Evolutionary conservation across 2,797 vertebrate species (phyloP).

Genomic region (Gymnocypris eckloni): DNA sequence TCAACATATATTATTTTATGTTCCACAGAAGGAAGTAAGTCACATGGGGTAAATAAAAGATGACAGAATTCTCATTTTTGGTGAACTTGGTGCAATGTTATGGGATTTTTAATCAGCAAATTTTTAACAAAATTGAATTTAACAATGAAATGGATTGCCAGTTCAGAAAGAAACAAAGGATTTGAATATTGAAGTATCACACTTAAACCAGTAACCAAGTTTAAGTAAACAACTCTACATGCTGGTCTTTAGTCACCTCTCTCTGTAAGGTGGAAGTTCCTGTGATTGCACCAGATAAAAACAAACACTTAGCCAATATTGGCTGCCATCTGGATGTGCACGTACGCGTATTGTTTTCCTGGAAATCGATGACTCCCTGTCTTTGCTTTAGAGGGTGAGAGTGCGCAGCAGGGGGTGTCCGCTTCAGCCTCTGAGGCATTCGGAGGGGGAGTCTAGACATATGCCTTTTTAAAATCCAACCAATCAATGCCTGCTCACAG

Average conservation of each 20-base stretch:
- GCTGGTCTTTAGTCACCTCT: slow-evolving; percentile 1
- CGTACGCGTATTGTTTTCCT: slow-evolving; percentile 37
- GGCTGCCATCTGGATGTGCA: slow-evolving; percentile 43
- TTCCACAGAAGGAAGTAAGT: background rate
- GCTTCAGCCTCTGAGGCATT: slow-evolving; percentile 29
- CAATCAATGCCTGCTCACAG: slow-evolving; percentile 76
- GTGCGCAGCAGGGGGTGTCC: slow-evolving; percentile 1
- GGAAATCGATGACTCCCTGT: slow-evolving; percentile 41
- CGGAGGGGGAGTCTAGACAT: slow-evolving; percentile 33
- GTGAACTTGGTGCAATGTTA: background rate
- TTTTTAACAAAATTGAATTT: no score
- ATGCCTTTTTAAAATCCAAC: slow-evolving; percentile 37
- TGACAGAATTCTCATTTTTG: background rate
- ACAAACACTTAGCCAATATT: slow-evolving; percentile 76
- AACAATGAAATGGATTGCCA: background rate
- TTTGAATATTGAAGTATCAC: background rate
- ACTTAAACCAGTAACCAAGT: background rate
- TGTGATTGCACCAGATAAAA: slow-evolving; percentile 73
- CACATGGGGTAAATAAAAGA: background rate
- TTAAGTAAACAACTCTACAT: background rate
- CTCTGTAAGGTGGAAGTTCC: slow-evolving; percentile 60
- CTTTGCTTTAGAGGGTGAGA: background rate
- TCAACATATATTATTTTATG: background rate
- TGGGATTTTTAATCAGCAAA: background rate
- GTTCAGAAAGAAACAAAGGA: background rate